Evolutionary conservation across 2,797 vertebrate genomes (phyloP).

Genomic region (Platyrinchus mystaceus): DNA sequence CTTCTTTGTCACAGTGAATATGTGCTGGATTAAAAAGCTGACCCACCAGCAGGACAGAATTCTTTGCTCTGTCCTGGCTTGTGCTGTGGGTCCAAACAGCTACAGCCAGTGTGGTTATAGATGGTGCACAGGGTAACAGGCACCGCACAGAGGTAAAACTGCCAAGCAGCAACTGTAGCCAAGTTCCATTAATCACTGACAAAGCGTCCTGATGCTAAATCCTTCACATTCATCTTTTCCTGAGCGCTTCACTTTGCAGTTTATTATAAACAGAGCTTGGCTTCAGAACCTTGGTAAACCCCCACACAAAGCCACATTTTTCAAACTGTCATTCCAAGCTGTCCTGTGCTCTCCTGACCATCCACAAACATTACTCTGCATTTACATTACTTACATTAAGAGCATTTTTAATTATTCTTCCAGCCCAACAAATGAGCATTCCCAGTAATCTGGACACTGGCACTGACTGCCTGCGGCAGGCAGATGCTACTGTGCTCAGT

Average conservation of each 20-base stretch:
- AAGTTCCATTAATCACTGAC: slow-evolving; percentile 50
- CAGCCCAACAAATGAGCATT: neutral
- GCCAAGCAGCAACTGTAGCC: slow-evolving; percentile 22
- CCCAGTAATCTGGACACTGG: neutral
- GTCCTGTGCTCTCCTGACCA: neutral
- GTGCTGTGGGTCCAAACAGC: neutral
- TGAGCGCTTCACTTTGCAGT: slow-evolving; percentile 14
- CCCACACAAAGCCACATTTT: neutral
- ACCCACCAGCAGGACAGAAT: neutral
- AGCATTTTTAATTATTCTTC: neutral
- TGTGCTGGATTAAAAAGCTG: neutral
- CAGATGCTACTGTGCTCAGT: neutral
- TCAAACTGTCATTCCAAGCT: neutral
- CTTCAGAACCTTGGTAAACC: neutral
- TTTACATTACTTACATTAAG: neutral
- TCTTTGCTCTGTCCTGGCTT: neutral
- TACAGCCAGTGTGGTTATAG: neutral
- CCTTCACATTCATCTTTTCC: slow-evolving; percentile 1
- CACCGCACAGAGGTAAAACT: neutral
- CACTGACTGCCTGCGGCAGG: neutral
- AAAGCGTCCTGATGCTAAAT: neutral
- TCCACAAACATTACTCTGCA: neutral
- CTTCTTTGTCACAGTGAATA: neutral
- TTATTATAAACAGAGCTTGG: slow-evolving; percentile 34
- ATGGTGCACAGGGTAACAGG: neutral